These are phyloP conservation scores for Lasius platythorax DNA, from an alignment of 2,888 invertebrate species.

Conservation along the genomic window DNA sequence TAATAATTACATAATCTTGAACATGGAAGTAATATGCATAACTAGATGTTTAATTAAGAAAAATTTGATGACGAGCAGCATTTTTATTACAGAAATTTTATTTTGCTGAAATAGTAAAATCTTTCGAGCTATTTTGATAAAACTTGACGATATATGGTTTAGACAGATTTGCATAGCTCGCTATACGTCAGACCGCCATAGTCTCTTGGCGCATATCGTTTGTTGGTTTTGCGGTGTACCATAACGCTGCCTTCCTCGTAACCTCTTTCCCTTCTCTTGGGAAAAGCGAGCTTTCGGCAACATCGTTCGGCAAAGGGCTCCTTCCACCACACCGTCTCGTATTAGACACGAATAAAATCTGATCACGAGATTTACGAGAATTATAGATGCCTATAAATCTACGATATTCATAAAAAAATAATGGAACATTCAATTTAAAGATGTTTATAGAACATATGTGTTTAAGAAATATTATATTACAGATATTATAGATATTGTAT, in stretches of 20 bases:
- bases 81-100: background rate
- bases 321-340: constrained; percentile 64
- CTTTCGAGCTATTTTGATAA: background rate
- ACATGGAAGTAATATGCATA: background rate
- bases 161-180: constrained; percentile 44
- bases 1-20: background rate
- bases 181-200: constrained; percentile 60
- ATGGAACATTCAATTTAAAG: background rate
- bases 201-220: constrained; percentile 78
- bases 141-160: constrained; percentile 28
- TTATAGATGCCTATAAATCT: background rate
- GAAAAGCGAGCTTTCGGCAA: constrained; percentile 71
- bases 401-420: background rate
- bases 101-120: background rate
- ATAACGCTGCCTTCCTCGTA: constrained; percentile 78
- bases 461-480: background rate
- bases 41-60: background rate
- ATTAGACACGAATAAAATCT: constrained; percentile 70
- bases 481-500: background rate
- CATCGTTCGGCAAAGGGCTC: constrained; percentile 71
- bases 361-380: constrained; percentile 61
- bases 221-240: constrained; percentile 84
- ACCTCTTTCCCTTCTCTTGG: constrained; percentile 76
- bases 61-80: background rate
- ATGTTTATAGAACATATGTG: background rate